Percentiles rank a stretch among this genome's conserved stretches.
Evolutionary conservation across 2,888 invertebrate species (phyloP).

Genomic region (Chymomyza amoena): DNA sequence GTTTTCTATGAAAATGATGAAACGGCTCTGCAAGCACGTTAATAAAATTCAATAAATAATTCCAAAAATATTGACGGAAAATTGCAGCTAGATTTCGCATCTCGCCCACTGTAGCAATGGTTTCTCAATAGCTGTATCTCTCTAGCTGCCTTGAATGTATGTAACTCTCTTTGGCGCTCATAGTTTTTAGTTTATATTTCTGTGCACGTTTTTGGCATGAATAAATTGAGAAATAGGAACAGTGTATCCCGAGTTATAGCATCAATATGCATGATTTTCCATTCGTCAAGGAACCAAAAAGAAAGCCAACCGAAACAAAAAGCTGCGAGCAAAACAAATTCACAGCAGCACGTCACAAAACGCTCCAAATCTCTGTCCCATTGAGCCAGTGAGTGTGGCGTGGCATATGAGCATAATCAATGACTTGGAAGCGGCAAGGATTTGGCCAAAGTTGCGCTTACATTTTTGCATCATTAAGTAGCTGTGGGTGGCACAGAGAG

Average conservation of each 20-base stretch:
- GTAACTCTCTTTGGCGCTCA: background rate
- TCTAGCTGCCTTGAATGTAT: slow-evolving; percentile 4
- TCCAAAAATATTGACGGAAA: no score
- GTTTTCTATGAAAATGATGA: no score
- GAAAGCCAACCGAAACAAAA: background rate
- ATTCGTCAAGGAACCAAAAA: slow-evolving; percentile 36
- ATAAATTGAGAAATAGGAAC: slow-evolving; percentile 54
- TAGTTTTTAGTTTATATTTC: slow-evolving; percentile 31
- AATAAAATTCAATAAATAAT: no score
- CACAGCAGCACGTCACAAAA: slow-evolving; percentile 5
- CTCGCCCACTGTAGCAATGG: slow-evolving; percentile 13
- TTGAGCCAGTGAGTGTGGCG: slow-evolving; percentile 2
- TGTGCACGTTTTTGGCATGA: slow-evolving; percentile 57
- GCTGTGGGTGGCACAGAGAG: slow-evolving; percentile 34
- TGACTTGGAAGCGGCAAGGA: slow-evolving; percentile 33
- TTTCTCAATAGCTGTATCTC: slow-evolving; percentile 11
- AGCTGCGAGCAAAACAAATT: background rate
- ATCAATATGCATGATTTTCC: slow-evolving; percentile 39
- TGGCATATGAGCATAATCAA: slow-evolving; percentile 45
- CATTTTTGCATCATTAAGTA: slow-evolving; percentile 67
- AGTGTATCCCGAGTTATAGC: background rate
- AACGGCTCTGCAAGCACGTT: no score
- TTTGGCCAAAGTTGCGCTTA: slow-evolving; percentile 36
- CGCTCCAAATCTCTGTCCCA: slow-evolving; percentile 9
- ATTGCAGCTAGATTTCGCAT: background rate